phyloP scores from a whole-genome alignment of 2,888 invertebrate genomes.

The Chelonus formosanus region DNA sequence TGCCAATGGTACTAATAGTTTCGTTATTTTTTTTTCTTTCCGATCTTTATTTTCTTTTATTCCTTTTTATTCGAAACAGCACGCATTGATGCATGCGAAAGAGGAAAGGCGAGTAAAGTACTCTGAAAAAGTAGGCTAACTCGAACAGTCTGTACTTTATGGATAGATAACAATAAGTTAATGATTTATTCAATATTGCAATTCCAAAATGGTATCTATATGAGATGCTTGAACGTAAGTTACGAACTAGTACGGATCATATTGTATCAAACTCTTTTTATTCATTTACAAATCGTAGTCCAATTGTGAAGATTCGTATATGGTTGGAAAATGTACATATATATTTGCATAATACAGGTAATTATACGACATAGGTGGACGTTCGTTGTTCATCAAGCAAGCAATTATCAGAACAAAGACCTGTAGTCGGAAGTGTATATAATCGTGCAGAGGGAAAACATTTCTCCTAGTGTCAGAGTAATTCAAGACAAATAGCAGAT shows the following conservation, averaged over 20 bases:
- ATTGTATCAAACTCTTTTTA: no score
- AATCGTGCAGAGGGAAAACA: constrained; percentile 8
- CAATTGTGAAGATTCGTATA: no score
- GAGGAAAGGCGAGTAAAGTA: no score
- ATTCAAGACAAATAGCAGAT: constrained; percentile 12
- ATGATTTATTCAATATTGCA: constrained; percentile 24
- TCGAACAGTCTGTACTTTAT: not conserved
- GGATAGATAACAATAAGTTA: constrained; percentile 27
- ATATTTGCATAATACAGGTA: constrained; percentile 6
- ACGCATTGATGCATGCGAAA: no score
- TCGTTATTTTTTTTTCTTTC: constrained; percentile 38
- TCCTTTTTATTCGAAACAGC: not conserved
- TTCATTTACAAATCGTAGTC: no score
- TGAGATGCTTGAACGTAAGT: no score
- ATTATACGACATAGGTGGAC: not conserved
- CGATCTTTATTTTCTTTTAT: constrained; percentile 14
- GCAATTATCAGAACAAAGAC: constrained; percentile 21
- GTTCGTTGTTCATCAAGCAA: constrained; percentile 5
- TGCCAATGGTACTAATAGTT: constrained; percentile 51
- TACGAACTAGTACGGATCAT: no score
- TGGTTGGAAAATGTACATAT: no score
- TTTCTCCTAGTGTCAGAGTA: not conserved
- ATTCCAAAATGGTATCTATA: no score
- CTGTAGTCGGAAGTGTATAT: not conserved
- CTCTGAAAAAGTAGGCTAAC: no score